Conservation (phyloP, 2,113 vertebrate species). For the Sylvia atricapilla region DNA sequence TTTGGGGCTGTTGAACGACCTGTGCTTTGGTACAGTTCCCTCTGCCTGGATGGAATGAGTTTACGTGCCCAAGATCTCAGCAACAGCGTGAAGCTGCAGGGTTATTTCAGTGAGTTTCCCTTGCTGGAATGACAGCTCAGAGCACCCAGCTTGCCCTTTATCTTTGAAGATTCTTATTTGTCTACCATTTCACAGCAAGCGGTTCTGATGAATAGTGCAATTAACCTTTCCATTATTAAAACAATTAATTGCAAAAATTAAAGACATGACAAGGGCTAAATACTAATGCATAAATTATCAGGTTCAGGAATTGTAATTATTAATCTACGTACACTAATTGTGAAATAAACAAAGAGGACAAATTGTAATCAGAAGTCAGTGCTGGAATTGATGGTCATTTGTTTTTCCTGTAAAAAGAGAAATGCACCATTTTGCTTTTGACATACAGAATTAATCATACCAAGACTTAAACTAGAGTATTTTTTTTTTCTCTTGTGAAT, state of each 20-base stretch:
- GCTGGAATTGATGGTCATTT: constrained; percentile 37
- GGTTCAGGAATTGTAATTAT: constrained; percentile 73
- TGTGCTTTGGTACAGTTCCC: neutral
- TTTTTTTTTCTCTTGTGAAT: neutral
- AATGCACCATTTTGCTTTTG: neutral
- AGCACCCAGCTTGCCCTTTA: constrained; percentile 62
- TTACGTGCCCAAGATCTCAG: neutral
- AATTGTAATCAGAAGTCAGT: constrained; percentile 52
- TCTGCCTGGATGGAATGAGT: neutral
- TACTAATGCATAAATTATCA: constrained; percentile 78
- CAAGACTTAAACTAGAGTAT: neutral
- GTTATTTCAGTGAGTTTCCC: neutral
- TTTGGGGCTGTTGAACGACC: neutral
- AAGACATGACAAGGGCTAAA: constrained; percentile 72
- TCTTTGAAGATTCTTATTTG: constrained; percentile 68
- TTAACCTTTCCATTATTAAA: constrained; percentile 77
- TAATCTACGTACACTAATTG: constrained; percentile 68
- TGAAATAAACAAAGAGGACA: constrained; percentile 67
- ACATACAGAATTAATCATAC: neutral
- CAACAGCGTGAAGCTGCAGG: neutral
- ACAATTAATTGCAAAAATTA: constrained; percentile 78
- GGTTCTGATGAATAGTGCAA: constrained; percentile 75
- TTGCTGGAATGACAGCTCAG: constrained; percentile 51
- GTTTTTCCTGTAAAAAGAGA: constrained; percentile 18
- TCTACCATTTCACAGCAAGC: constrained; percentile 62